phyloP scores from a whole-genome alignment of 1,140 invertebrate genomes.

The Drosophila nasuta region DNA sequence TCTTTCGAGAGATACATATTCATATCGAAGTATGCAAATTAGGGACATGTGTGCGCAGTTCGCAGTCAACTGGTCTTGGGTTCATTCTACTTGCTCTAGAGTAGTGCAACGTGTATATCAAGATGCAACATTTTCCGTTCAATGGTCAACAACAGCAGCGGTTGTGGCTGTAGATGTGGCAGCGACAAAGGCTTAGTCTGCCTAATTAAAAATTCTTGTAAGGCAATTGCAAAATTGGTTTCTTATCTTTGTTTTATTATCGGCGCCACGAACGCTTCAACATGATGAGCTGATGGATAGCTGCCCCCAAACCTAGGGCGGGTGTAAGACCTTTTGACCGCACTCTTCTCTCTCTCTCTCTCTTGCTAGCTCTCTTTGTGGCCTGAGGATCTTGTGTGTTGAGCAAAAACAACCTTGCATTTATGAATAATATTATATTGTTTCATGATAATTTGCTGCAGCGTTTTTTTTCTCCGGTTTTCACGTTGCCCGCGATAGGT shows the following conservation, averaged over 20 bases:
- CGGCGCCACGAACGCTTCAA: conserved; percentile 77
- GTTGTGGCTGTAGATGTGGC: background rate
- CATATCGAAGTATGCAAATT: conserved; percentile 62
- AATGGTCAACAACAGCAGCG: conserved; percentile 36
- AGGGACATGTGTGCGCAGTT: conserved; percentile 43
- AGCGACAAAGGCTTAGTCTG: conserved; percentile 46
- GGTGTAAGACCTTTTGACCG: conserved; percentile 17
- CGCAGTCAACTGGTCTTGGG: conserved; percentile 41
- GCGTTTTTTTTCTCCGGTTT: conserved; percentile 31
- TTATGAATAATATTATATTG: conserved; percentile 79
- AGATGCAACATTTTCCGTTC: conserved; percentile 41
- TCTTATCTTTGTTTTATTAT: conserved; percentile 83
- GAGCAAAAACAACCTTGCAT: conserved; percentile 68
- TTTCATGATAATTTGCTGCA: conserved; percentile 73
- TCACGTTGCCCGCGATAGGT: conserved; percentile 39
- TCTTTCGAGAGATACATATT: conserved; percentile 32
- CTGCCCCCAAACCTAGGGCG: conserved; percentile 57
- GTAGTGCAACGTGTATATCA: conserved; percentile 17
- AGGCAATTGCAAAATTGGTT: conserved; percentile 83
- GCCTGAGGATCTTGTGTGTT: conserved; percentile 32
- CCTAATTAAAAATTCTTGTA: conserved; percentile 83
- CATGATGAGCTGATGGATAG: conserved; percentile 83
- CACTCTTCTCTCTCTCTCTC: background rate
- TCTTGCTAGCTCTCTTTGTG: background rate
- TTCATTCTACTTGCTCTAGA: background rate